Evolutionary conservation across 2,113 vertebrate species (phyloP).

Genomic region (Scomber colias): DNA sequence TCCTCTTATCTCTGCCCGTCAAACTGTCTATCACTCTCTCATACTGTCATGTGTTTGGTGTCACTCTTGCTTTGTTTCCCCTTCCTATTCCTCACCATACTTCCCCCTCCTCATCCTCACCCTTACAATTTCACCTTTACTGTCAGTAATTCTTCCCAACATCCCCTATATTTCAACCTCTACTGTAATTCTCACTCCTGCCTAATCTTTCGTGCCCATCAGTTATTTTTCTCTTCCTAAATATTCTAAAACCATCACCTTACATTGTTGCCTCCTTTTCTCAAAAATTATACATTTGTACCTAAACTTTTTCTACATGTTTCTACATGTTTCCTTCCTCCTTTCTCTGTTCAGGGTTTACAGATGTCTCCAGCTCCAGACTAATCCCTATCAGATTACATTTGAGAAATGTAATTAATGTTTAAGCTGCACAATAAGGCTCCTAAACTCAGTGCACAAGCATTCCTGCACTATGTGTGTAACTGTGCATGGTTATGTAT

Average conservation of each 20-base stretch:
- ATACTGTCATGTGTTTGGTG: conserved; percentile 41
- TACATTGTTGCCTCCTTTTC: background rate
- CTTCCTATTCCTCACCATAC: background rate
- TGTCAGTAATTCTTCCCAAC: conserved; percentile 3
- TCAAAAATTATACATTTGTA: conserved; percentile 6
- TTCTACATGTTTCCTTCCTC: conserved; percentile 18
- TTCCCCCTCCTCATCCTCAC: conserved; percentile 9
- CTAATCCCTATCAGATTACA: conserved; percentile 75
- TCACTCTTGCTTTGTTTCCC: conserved; percentile 47
- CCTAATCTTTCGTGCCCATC: background rate
- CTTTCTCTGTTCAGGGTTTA: conserved; percentile 38
- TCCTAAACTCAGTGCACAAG: conserved; percentile 37
- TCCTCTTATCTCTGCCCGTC: conserved; percentile 14
- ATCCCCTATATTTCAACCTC: background rate
- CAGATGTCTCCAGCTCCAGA: conserved; percentile 58
- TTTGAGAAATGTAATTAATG: conserved; percentile 70
- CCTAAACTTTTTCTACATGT: background rate
- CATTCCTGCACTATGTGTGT: conserved; percentile 27
- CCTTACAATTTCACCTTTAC: conserved; percentile 33
- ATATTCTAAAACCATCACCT: background rate
- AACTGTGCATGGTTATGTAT: conserved; percentile 34
- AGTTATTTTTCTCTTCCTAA: background rate
- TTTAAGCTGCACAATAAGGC: conserved; percentile 60
- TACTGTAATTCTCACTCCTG: background rate
- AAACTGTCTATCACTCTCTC: conserved; percentile 40